These are phyloP conservation scores for Anser brachyrhynchus DNA, from an alignment of 2,113 vertebrate species.

Conservation along the genomic window DNA sequence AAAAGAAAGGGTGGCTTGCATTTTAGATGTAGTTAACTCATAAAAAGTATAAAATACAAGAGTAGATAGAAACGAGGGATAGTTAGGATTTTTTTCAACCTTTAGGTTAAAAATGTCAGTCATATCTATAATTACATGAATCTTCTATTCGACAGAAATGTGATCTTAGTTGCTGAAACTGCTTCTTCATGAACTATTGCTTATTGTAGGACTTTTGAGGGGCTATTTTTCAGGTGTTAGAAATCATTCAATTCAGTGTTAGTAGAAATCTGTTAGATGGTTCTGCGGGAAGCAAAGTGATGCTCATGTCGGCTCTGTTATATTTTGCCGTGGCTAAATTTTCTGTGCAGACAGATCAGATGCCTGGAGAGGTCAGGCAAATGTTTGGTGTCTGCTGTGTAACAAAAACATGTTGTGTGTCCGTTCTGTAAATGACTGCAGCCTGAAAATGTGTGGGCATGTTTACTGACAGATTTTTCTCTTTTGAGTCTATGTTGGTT, in stretches of 20 bases:
- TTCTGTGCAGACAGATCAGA: background rate
- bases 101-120: background rate
- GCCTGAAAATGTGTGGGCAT: background rate
- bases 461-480: background rate
- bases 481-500: background rate
- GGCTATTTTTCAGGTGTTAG: background rate
- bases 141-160: background rate
- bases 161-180: background rate
- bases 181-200: background rate
- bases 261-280: background rate
- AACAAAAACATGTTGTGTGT: background rate
- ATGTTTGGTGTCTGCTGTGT: background rate
- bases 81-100: background rate
- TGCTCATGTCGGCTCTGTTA: accelerated
- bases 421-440: background rate
- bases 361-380: background rate
- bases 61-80: background rate
- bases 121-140: background rate
- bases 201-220: background rate
- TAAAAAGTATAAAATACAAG: background rate
- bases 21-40: background rate
- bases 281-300: background rate
- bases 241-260: background rate
- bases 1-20: background rate
- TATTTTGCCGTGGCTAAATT: background rate